Conservation (phyloP, 1,140 invertebrate genomes). For the Brachionus manjavacas region DNA sequence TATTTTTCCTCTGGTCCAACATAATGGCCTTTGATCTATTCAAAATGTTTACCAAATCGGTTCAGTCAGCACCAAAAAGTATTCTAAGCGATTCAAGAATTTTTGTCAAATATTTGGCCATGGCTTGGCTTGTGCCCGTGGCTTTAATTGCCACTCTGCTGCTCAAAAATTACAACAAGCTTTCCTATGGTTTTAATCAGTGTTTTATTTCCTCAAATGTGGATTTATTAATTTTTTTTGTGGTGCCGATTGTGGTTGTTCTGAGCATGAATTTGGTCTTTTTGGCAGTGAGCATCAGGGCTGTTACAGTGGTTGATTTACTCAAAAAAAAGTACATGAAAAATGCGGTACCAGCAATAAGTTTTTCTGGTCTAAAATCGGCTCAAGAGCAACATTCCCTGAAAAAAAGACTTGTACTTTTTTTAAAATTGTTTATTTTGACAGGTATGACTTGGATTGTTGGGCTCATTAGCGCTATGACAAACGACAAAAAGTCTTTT, state of each 20-base stretch:
- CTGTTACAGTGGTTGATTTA: neutral
- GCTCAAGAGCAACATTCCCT: neutral
- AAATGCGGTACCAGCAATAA: neutral
- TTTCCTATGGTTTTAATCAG: neutral
- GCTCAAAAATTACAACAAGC: neutral
- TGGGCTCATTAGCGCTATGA: neutral
- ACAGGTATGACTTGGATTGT: neutral
- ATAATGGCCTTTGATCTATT: constrained; percentile 29
- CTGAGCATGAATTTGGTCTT: neutral
- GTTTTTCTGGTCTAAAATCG: neutral
- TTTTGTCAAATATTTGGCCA: neutral
- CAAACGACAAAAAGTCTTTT: neutral
- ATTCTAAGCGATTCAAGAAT: neutral
- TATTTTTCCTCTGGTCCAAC: constrained; percentile 18
- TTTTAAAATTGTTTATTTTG: neutral
- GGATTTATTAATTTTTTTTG: neutral
- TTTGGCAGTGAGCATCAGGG: neutral
- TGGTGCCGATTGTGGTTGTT: neutral
- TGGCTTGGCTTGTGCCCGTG: neutral
- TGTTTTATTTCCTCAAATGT: constrained; percentile 2
- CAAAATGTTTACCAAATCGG: neutral
- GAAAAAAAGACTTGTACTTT: neutral
- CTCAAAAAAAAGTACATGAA: neutral
- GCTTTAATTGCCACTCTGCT: neutral
- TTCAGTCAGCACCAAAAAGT: neutral